phyloP scores from a whole-genome alignment of 2,797 vertebrate species.

The Kryptopterus vitreolus region DNA sequence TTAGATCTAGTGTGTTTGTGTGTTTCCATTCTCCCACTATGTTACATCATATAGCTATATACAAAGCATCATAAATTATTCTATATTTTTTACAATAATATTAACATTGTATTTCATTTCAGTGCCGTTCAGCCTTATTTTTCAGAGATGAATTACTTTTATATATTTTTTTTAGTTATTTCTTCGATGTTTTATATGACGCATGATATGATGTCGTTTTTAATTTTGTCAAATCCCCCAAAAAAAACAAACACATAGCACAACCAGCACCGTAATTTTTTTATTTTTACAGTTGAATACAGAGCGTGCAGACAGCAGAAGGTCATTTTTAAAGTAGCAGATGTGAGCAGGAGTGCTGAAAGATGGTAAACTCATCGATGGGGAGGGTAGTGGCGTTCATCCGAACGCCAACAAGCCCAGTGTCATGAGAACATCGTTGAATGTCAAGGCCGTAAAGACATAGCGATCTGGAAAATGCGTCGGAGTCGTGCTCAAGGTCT shows the following conservation, averaged over 20 bases:
- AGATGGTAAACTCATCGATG: slow-evolving; percentile 41
- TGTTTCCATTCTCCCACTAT: background rate
- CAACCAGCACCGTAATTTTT: background rate
- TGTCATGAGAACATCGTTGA: slow-evolving; percentile 69
- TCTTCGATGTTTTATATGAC: background rate
- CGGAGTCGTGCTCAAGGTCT: slow-evolving; percentile 63
- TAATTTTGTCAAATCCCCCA: background rate
- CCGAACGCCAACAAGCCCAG: slow-evolving; percentile 64
- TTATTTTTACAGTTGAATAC: slow-evolving; percentile 24
- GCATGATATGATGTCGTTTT: background rate
- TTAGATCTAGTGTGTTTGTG: background rate
- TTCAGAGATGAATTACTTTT: background rate
- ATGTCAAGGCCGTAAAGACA: slow-evolving; percentile 73
- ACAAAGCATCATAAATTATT: background rate
- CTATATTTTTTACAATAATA: background rate
- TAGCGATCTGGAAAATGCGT: slow-evolving; percentile 67
- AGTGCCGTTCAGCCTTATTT: background rate
- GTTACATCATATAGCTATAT: background rate
- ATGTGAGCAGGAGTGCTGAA: slow-evolving; percentile 37
- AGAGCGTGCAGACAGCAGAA: slow-evolving; percentile 40
- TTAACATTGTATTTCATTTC: background rate
- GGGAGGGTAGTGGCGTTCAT: slow-evolving; percentile 44
- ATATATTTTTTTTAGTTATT: background rate
- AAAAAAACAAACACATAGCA: too few species aligned
- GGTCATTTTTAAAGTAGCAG: slow-evolving; percentile 45